These are phyloP conservation scores for Percopsis transmontana DNA, from an alignment of 2,113 vertebrate species.

Conservation along the genomic window DNA sequence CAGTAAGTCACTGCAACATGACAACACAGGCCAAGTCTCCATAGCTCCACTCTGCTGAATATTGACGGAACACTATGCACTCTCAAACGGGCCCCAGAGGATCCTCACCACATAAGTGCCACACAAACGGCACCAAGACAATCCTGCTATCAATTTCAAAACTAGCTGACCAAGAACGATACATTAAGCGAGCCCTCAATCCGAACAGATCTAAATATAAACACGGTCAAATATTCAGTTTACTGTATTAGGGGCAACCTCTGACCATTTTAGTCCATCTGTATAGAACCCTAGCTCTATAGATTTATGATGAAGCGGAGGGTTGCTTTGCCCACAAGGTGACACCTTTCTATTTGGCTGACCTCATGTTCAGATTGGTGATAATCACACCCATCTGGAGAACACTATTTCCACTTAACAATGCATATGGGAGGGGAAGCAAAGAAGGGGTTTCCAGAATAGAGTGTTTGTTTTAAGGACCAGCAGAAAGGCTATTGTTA, in stretches of 20 bases:
- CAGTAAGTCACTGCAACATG: conserved; percentile 29
- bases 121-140: conserved; percentile 2
- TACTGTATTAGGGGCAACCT: conserved; percentile 32
- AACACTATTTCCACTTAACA: conserved; percentile 59
- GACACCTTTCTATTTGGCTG: conserved; percentile 47
- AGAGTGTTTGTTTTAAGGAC: conserved; percentile 66
- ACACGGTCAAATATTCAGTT: too few species aligned
- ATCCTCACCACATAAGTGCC: conserved; percentile 35
- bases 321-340: conserved; percentile 17
- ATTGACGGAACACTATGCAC: conserved; percentile 39
- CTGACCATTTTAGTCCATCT: neutral
- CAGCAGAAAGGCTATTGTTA: conserved; percentile 30
- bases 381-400: conserved; percentile 60
- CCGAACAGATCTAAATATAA: neutral
- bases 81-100: conserved; percentile 48
- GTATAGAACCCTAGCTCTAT: neutral
- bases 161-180: neutral
- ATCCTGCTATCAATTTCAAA: too few species aligned
- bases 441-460: conserved; percentile 66
- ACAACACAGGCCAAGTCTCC: conserved; percentile 46
- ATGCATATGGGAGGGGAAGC: conserved; percentile 50
- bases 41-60: conserved; percentile 54
- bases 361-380: conserved; percentile 51
- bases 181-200: neutral
- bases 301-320: conserved; percentile 17